Percentiles rank a stretch among this genome's conserved stretches.
phyloP scores from a whole-genome alignment of 2,888 invertebrate genomes.

The Scaptomyza cyrtandrae region DNA sequence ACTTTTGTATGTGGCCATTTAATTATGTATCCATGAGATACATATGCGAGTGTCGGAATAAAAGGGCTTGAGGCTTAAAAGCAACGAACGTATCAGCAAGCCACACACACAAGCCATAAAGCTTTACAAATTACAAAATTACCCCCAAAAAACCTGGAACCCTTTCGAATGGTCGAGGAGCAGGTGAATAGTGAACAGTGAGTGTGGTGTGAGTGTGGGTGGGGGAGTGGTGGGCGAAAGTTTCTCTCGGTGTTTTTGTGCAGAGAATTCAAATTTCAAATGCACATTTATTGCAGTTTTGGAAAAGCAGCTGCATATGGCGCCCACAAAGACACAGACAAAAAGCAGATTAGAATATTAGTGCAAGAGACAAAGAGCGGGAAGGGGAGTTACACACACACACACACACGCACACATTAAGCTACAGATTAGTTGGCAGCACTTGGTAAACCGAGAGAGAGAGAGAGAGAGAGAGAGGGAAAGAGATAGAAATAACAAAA shows the following conservation, averaged over 20 bases:
- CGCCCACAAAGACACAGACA: slow-evolving; percentile 2
- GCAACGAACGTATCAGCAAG: neutral
- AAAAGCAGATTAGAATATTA: slow-evolving; percentile 11
- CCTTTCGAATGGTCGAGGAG: neutral
- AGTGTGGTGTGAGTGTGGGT: too few relatives aligned
- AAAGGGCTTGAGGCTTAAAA: slow-evolving; percentile 10
- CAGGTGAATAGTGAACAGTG: too few relatives aligned
- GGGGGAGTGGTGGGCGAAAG: neutral
- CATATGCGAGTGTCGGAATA: slow-evolving; percentile 9
- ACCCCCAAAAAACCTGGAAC: slow-evolving; percentile 1
- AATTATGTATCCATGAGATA: slow-evolving; percentile 29
- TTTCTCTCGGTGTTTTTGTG: neutral
- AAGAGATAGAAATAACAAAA: slow-evolving; percentile 12
- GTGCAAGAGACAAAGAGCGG: neutral
- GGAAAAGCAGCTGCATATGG: neutral
- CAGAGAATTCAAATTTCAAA: slow-evolving; percentile 37
- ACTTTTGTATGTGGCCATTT: slow-evolving; percentile 26
- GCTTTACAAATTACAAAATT: slow-evolving; percentile 48
- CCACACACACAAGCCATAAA: slow-evolving; percentile 13
- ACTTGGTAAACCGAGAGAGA: slow-evolving; percentile 9
- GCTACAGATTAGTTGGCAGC: slow-evolving; percentile 35
- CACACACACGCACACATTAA: slow-evolving; percentile 2
- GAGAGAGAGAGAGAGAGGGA: neutral
- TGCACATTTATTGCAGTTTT: slow-evolving; percentile 15
- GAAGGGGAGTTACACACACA: neutral